Evolutionary conservation across 2,888 invertebrate species (phyloP).

Genomic region (Rhamphomyia laevipes): DNA sequence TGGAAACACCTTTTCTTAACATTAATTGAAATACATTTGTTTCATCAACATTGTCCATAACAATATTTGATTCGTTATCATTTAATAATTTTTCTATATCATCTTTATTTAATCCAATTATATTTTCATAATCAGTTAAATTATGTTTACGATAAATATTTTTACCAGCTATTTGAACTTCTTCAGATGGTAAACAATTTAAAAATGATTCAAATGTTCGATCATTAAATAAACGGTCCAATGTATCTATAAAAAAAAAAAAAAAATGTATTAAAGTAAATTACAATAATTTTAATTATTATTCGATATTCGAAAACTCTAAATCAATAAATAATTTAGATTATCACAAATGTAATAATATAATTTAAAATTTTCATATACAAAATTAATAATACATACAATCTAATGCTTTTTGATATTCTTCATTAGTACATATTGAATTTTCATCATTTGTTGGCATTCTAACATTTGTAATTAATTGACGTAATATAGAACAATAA

Average conservation of each 20-base stretch:
- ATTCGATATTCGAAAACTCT: too few relatives aligned
- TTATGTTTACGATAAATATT: neutral
- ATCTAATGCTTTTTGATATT: neutral
- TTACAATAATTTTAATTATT: too few relatives aligned
- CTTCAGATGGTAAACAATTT: neutral
- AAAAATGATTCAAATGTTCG: conserved; percentile 1
- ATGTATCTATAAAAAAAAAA: neutral
- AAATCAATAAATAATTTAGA: too few relatives aligned
- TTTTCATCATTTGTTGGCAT: neutral
- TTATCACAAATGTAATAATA: neutral
- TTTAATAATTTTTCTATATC: conserved; percentile 9
- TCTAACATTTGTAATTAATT: neutral
- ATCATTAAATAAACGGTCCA: neutral
- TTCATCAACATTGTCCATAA: conserved; percentile 35
- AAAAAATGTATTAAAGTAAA: neutral
- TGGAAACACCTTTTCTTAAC: conserved; percentile 40
- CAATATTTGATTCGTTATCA: conserved; percentile 15
- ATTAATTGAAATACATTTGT: conserved; percentile 34
- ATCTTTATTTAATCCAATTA: conserved; percentile 18
- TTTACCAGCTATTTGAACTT: neutral
- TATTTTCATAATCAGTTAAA: conserved; percentile 7
- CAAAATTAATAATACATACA: neutral
- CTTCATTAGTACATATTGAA: neutral
- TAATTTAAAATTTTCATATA: too few relatives aligned
- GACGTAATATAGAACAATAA: neutral